Base-by-base conservation (phyloP, 2,797 vertebrate genomes). In the Enoplosus armatus region DNA sequence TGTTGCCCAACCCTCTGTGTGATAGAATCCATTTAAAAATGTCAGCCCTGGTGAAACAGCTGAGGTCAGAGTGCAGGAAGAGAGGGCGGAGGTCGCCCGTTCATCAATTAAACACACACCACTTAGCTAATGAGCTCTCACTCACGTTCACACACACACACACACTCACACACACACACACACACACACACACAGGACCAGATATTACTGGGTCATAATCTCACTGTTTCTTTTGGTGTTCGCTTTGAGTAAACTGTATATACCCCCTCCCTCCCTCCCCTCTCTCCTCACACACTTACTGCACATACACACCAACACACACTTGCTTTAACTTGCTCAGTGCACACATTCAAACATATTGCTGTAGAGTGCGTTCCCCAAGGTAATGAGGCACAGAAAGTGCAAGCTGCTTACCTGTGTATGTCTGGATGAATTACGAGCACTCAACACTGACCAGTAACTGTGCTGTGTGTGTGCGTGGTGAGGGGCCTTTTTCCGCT, bases 321-420 rank as follows among this genome's bases (percentile, higher is more conserved):
- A 33, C 60, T 41, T 43, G 20, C 70, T 69, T 56, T 80, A 75
- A 63, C 71, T 74, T 76, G 80, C 74, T 76, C 65, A 78, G 75
- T 72, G 78, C 50, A 64, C 68, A 65, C 66, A 79, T 84, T 86
- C 68, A 79, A 15, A 62, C 59, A 10, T 83, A 78, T 64, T 68
- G 59, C 80, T 78, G 69, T 41, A 41, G 33, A 72, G 79, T 68
- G 71, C 43, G 5, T 58, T 84, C 75, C 47, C 66, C 4, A 0
- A 59, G 27, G 72, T 84, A 86, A 83, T 84, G 83, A 84, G 74
- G 80, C 83, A 20, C 58, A 79, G 69, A 85, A 76, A 85, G 81
- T 80, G 86, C 82, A 87, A 87, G 79, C 62, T 91, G 85, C 87
- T 91, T 87, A 81, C 86, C 88, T 88, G 75, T 80, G 81, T 78